These are phyloP conservation scores for Xyrichtys novacula DNA, from an alignment of 2,797 vertebrate species.

Conservation along the genomic window DNA sequence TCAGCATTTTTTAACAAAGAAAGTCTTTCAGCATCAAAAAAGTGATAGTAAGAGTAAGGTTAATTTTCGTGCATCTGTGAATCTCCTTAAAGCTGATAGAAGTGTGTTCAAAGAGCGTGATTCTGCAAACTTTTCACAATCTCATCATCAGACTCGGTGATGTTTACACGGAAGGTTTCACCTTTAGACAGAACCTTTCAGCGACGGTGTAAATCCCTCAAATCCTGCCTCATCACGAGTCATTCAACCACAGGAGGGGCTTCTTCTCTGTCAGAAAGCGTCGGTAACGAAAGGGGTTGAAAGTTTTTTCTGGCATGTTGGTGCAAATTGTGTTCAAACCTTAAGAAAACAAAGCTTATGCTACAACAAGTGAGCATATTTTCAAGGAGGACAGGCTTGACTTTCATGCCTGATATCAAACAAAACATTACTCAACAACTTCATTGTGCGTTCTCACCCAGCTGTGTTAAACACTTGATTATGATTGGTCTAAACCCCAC, in stretches of 20 bases:
- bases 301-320: slow-evolving; percentile 10
- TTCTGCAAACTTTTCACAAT: neutral
- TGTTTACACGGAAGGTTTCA: slow-evolving; percentile 25
- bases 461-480: no score
- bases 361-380: neutral
- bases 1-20: slow-evolving; percentile 7
- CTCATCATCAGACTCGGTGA: neutral
- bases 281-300: slow-evolving; percentile 7
- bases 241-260: slow-evolving; percentile 13
- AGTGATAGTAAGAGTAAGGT: neutral
- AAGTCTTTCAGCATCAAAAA: neutral
- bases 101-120: no score
- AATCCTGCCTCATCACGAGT: slow-evolving; percentile 33
- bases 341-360: neutral
- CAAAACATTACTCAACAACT: neutral
- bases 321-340: neutral
- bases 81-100: no score
- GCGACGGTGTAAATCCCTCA: slow-evolving; percentile 3
- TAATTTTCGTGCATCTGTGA: neutral
- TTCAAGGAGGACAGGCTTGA: slow-evolving; percentile 1
- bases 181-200: slow-evolving; percentile 31
- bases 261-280: slow-evolving; percentile 13
- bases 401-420: slow-evolving; percentile 11
- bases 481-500: no score
- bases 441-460: no score